These are phyloP conservation scores for Hymenochirus boettgeri DNA, from an alignment of 2,113 vertebrate species.

Conservation along the genomic window DNA sequence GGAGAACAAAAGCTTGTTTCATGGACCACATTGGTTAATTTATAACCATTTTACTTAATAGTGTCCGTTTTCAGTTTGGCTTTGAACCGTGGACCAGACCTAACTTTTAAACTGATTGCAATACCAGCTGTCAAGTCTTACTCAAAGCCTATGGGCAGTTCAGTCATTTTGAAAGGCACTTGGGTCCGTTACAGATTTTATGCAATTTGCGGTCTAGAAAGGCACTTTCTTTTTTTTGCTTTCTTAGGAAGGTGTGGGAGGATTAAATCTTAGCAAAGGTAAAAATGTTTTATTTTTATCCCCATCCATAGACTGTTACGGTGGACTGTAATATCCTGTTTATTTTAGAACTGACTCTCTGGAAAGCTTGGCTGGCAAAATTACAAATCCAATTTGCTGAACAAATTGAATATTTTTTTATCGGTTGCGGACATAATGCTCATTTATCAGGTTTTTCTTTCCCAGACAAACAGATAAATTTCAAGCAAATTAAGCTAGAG, in stretches of 20 bases:
- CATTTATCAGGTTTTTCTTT: slow-evolving; percentile 39
- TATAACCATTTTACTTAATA: neutral
- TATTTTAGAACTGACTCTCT: slow-evolving; percentile 24
- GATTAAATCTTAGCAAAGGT: neutral
- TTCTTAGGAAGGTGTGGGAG: neutral
- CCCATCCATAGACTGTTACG: neutral
- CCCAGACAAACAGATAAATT: slow-evolving; percentile 22
- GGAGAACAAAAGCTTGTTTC: too few relatives aligned
- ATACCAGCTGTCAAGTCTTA: neutral
- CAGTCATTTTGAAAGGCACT: neutral
- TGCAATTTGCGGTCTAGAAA: neutral
- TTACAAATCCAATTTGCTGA: slow-evolving; percentile 34
- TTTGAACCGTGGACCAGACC: neutral
- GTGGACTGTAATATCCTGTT: slow-evolving; percentile 31
- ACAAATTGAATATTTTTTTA: slow-evolving; percentile 33
- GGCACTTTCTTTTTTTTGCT: neutral
- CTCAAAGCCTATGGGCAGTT: neutral
- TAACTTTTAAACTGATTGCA: neutral
- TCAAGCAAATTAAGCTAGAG: neutral
- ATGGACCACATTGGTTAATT: too few relatives aligned
- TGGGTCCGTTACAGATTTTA: neutral
- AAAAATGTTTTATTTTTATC: neutral
- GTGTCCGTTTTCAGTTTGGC: neutral
- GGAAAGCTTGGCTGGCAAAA: slow-evolving; percentile 13
- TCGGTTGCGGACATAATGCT: slow-evolving; percentile 27